Evolutionary conservation across 2,113 vertebrate genomes (phyloP).

Genomic region (Carassius carassius): DNA sequence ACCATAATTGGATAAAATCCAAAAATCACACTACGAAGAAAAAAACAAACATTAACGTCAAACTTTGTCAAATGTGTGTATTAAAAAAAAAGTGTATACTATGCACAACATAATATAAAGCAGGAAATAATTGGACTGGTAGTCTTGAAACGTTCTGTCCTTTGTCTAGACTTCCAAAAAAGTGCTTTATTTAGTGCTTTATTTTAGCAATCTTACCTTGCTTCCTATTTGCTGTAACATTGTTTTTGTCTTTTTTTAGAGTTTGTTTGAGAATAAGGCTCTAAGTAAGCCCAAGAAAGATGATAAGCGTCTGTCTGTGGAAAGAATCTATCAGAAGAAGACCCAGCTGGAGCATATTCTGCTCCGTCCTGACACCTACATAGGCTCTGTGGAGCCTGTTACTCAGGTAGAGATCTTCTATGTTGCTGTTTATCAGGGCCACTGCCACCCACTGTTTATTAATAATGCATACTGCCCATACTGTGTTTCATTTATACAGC

Average conservation of each 20-base stretch:
- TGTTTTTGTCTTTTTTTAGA: slow-evolving; percentile 57
- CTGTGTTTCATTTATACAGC: background rate
- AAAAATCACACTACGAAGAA: background rate
- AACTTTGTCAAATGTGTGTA: too few relatives aligned
- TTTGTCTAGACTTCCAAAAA: background rate
- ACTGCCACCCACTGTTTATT: background rate
- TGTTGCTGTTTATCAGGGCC: background rate
- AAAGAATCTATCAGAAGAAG: slow-evolving; percentile 98
- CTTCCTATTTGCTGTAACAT: background rate
- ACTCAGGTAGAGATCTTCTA: slow-evolving; percentile 81
- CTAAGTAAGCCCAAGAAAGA: slow-evolving; percentile 79
- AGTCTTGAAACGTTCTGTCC: background rate
- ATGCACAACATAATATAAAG: background rate
- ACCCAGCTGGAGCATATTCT: slow-evolving; percentile 97
- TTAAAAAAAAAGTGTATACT: background rate
- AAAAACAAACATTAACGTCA: too few relatives aligned
- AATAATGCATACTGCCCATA: background rate
- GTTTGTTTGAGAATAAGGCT: slow-evolving; percentile 78
- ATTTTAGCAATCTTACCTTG: background rate
- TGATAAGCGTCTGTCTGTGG: slow-evolving; percentile 83
- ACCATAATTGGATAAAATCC: background rate
- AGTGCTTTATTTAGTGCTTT: background rate
- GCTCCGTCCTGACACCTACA: slow-evolving; percentile 96
- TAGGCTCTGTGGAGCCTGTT: slow-evolving; percentile 93
- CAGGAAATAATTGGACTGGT: background rate